These are phyloP conservation scores for Rana temporaria DNA, from an alignment of 2,113 vertebrate genomes.

Conservation along the genomic window DNA sequence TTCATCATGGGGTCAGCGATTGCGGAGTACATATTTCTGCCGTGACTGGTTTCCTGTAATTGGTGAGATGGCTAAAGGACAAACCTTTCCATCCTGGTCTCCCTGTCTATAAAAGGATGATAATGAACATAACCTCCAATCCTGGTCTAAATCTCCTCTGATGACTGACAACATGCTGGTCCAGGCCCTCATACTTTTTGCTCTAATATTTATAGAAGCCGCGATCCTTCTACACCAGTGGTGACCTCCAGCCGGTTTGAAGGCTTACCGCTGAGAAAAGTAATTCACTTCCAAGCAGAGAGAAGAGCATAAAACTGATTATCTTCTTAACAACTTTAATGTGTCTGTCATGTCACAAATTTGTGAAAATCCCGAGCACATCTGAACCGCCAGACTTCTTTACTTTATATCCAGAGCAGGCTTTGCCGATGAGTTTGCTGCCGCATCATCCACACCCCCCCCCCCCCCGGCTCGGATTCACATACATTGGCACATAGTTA, in stretches of 20 bases:
- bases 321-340: slow-evolving; percentile 22
- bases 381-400: neutral
- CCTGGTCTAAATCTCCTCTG: no score
- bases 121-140: slow-evolving; percentile 20
- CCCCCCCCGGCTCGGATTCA: no score
- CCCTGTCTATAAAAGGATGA: slow-evolving; percentile 9
- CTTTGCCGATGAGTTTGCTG: no score
- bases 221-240: slow-evolving; percentile 8
- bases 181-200: slow-evolving; percentile 15
- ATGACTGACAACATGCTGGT: slow-evolving; percentile 20
- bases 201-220: slow-evolving; percentile 15
- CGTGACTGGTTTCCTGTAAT: neutral
- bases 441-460: no score
- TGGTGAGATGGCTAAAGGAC: neutral
- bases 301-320: slow-evolving; percentile 19
- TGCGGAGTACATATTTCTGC: no score
- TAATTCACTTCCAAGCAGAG: slow-evolving; percentile 38
- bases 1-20: no score
- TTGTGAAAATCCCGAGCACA: slow-evolving; percentile 24
- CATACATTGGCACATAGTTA: no score
- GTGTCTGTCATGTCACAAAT: slow-evolving; percentile 25
- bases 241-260: slow-evolving; percentile 28
- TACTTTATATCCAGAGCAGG: slow-evolving; percentile 8
- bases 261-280: slow-evolving; percentile 8
- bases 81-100: neutral